Evolutionary conservation across 2,888 invertebrate species (phyloP).

Genomic region (Tinea semifulvella): DNA sequence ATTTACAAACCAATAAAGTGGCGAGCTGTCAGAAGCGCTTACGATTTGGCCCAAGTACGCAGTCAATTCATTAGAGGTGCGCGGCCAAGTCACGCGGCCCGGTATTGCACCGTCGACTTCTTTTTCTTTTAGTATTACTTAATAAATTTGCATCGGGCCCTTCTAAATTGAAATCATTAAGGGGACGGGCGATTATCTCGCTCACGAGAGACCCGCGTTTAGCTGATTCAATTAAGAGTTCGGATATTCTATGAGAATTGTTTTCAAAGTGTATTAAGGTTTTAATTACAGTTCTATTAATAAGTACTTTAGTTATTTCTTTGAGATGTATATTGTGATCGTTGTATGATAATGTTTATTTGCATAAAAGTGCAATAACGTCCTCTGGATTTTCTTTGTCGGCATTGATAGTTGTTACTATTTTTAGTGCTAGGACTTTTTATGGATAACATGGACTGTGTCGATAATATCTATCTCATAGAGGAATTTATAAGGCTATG

Average conservation of each 20-base stretch:
- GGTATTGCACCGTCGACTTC: slow-evolving; percentile 13
- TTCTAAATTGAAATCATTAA: slow-evolving; percentile 64
- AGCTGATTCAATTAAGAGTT: slow-evolving; percentile 32
- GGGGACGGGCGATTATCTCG: slow-evolving; percentile 53
- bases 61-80: slow-evolving; percentile 37
- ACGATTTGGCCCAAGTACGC: slow-evolving; percentile 16
- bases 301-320: not conserved
- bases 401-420: slow-evolving; percentile 1
- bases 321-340: not conserved
- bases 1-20: slow-evolving; percentile 17
- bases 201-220: slow-evolving; percentile 48
- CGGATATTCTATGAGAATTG: slow-evolving; percentile 51
- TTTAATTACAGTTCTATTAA: slow-evolving; percentile 4
- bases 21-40: slow-evolving; percentile 14
- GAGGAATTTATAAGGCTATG: slow-evolving; percentile 8
- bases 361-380: slow-evolving; percentile 1
- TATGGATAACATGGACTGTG: slow-evolving; percentile 4
- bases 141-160: slow-evolving; percentile 51
- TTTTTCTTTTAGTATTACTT: slow-evolving; percentile 26
- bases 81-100: slow-evolving; percentile 11
- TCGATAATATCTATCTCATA: not conserved
- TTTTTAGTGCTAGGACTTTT: slow-evolving; percentile 2
- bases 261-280: not conserved
- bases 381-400: slow-evolving; percentile 5
- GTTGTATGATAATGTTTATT: slow-evolving; percentile 3